Percentiles rank a stretch among this genome's conserved stretches.
phyloP scores from a whole-genome alignment of 2,113 vertebrate species.

The Trematomus loennbergii region DNA sequence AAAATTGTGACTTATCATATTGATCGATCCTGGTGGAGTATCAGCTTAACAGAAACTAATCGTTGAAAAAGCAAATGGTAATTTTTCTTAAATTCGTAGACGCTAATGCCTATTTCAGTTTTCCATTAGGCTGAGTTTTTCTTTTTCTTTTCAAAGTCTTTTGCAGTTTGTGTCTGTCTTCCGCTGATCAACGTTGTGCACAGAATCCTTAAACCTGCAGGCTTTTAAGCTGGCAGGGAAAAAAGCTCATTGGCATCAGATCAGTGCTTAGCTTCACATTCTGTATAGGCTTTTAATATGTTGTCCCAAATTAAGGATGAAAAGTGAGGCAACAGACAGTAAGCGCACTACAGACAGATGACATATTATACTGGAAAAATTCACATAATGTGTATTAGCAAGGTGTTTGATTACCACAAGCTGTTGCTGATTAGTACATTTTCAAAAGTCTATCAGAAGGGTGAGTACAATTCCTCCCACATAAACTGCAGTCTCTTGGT shows the following conservation, averaged over 20 bases:
- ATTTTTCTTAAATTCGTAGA: background rate
- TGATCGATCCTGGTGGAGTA: background rate
- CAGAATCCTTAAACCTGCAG: background rate
- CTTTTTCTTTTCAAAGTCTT: background rate
- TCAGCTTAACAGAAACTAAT: background rate
- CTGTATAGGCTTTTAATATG: background rate
- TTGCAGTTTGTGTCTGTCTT: background rate
- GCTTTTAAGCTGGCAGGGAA: constrained; percentile 1
- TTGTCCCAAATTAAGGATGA: background rate
- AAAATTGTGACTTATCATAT: background rate
- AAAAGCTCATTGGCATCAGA: background rate
- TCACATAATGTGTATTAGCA: background rate
- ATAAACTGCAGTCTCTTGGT: background rate
- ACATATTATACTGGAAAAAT: background rate
- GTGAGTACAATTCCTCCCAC: background rate
- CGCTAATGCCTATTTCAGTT: background rate
- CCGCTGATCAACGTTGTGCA: background rate
- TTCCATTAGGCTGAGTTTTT: background rate
- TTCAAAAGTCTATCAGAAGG: background rate
- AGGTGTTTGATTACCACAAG: background rate
- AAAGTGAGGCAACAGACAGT: background rate
- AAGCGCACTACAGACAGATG: background rate
- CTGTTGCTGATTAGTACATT: background rate
- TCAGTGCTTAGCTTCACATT: background rate
- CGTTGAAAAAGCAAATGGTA: background rate